Conservation (phyloP, 2,797 vertebrate species). For the Eidolon dupreanum region DNA sequence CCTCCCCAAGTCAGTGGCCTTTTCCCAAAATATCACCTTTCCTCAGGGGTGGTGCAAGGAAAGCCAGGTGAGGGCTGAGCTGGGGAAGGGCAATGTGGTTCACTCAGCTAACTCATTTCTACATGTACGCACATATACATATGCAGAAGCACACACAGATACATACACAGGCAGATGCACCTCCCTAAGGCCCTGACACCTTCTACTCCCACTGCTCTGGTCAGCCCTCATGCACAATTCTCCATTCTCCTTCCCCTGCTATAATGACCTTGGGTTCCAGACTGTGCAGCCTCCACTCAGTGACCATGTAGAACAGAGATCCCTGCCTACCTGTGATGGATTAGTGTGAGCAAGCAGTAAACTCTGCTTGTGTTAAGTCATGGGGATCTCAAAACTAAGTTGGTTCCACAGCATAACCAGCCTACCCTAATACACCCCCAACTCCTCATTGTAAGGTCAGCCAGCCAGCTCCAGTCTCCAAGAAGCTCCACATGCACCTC, state of each 20-base stretch:
- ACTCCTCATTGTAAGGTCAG: background rate
- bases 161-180: background rate
- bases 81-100: background rate
- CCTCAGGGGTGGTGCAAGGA: background rate
- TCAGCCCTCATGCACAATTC: background rate
- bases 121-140: fast-evolving
- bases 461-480: background rate
- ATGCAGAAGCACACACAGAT: background rate
- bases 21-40: background rate
- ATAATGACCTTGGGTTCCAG: background rate
- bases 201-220: background rate
- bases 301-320: background rate
- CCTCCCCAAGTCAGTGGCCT: background rate
- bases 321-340: background rate
- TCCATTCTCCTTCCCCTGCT: background rate
- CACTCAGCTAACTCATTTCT: background rate
- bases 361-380: background rate
- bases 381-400: background rate
- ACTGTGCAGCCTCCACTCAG: background rate
- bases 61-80: background rate
- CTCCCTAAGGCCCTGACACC: background rate
- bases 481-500: background rate
- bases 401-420: background rate
- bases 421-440: background rate
- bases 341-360: background rate